Percentiles rank a stretch among this genome's conserved stretches.
Evolutionary conservation across 2,888 invertebrate genomes (phyloP).

Genomic region (Idaea biselata): DNA sequence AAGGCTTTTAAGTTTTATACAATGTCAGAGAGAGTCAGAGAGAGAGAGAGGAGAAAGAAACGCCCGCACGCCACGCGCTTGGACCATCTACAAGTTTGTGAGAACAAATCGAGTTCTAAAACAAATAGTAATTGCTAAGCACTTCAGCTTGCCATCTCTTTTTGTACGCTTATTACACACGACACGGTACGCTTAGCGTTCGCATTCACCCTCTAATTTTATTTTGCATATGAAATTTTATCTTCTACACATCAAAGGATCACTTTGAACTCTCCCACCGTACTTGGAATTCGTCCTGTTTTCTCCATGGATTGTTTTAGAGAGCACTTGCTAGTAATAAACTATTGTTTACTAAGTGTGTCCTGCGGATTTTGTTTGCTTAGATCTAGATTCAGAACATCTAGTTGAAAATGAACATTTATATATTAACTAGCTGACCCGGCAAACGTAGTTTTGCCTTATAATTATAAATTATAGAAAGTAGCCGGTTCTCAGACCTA

Average conservation of each 20-base stretch:
- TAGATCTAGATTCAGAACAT: not conserved
- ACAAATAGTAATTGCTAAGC: constrained; percentile 18
- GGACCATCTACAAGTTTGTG: not conserved
- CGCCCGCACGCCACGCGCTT: not conserved
- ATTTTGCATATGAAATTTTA: constrained; percentile 65
- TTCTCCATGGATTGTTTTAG: constrained; percentile 36
- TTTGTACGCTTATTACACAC: constrained; percentile 57
- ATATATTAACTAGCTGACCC: too few species aligned
- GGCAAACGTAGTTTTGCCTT: too few species aligned
- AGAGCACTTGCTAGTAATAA: constrained; percentile 1
- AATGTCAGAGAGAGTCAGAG: too few species aligned
- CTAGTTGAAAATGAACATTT: too few species aligned
- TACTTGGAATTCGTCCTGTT: constrained; percentile 37
- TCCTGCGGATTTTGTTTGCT: constrained; percentile 12
- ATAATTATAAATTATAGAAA: too few species aligned
- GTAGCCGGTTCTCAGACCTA: too few species aligned
- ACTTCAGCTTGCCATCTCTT: constrained; percentile 30
- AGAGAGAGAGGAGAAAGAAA: not conserved
- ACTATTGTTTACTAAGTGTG: constrained; percentile 8
- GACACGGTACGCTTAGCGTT: constrained; percentile 52
- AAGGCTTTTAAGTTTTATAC: not conserved
- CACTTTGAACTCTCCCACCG: constrained; percentile 45
- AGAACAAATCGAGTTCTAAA: constrained; percentile 10
- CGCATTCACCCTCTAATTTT: constrained; percentile 54
- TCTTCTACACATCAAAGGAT: constrained; percentile 57